Evolutionary conservation across 2,797 vertebrate species (phyloP), one percentile per base, ranked within the genome.

Genomic region (Rhyacichthys aspro): DNA sequence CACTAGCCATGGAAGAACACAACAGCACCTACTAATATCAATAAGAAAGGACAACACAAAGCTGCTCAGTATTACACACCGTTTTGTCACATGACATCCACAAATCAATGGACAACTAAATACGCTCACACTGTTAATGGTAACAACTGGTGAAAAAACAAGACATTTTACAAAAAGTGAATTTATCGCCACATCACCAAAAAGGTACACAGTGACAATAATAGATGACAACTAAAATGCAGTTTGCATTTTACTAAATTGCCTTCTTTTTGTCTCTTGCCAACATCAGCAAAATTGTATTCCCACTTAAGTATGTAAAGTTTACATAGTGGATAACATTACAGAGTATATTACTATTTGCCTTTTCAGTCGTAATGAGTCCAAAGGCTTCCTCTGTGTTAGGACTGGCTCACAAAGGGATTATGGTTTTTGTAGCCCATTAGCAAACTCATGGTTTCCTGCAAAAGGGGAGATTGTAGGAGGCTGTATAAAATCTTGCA

Each of bases 31-130:
- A 43, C 54, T 70, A 23, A 79, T 72, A 81, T 63, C 66, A 79
- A 49, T 2, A 17, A 14, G 32, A 79, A 79, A 85, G 79, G 76
- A 72, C 70, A 76, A 72, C 70, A 76, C 56, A 70, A 59, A 65
- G 63, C 63, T 69, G 62, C 67, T 85, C 72, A 68, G 85, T 76
- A 76, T 69, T 43, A 53, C 17, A 53, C 17, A 41, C 12, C 1
- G n/a, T 41, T 41, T 15, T 41, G 63, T 70, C 65, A 69, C 76
- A 71, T 39, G 59, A 28, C 4, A n/a, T 41, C 39, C 14, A n/a
- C 39, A 14, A 41, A 14, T 41, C 23, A 28, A 28, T 28, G 23
- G 23, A 28, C 23, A 28, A 28, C 23, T 28, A 28, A 28, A 2
- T 23, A 5, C 23, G 7, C 23, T 28, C 3, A 28, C 19, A 23